Evolutionary conservation across 1,140 invertebrate genomes (phyloP).

Genomic region (Scylla paramamosain): DNA sequence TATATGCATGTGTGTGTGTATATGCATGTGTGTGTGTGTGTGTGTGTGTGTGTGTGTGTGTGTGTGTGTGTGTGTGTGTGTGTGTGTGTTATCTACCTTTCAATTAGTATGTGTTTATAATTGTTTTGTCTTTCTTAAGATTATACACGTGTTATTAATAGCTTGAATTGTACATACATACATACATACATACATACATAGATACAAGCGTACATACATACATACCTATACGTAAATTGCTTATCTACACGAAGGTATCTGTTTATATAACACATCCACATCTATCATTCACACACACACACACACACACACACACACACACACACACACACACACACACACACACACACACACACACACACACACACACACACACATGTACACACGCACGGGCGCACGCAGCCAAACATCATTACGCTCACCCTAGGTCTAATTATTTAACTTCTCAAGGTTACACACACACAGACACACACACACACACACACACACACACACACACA

Average conservation of each 20-base stretch:
- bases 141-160: neutral
- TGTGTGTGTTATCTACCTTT: too few species aligned
- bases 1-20: too few species aligned
- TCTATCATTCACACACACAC: too few species aligned
- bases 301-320: too few species aligned
- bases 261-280: too few species aligned
- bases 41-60: too few species aligned
- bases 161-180: neutral
- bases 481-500: slow-evolving; percentile 16
- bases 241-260: too few species aligned
- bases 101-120: too few species aligned
- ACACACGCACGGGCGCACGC: too few species aligned
- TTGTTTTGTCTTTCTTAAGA: too few species aligned
- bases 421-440: neutral
- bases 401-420: neutral
- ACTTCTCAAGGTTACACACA: neutral
- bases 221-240: neutral
- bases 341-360: neutral
- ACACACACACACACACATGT: neutral
- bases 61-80: too few species aligned
- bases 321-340: neutral
- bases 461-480: neutral
- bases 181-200: neutral
- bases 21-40: too few species aligned
- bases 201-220: neutral